Evolutionary conservation across 2,113 vertebrate species (phyloP).

Genomic region (Lipophrys pholis): DNA sequence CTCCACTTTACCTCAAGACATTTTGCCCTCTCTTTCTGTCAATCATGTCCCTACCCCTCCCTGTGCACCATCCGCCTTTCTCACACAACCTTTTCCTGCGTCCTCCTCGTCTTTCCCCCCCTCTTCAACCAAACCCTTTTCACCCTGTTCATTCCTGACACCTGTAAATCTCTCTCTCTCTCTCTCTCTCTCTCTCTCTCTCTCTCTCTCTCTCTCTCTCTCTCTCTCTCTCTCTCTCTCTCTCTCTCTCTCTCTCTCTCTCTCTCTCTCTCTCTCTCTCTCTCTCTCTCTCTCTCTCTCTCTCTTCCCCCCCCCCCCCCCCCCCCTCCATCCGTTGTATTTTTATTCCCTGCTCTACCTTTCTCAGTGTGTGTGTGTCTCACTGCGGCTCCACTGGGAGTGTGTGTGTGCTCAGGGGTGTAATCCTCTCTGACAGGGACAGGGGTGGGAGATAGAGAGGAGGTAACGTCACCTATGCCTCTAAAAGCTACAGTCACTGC

Average conservation of each 20-base stretch:
- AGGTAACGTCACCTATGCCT: conserved; percentile 52
- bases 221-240: conserved; percentile 6
- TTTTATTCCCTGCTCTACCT: conserved; percentile 18
- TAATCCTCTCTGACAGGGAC: conserved; percentile 83
- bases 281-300: conserved; percentile 6
- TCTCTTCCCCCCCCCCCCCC: no score
- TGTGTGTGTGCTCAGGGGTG: conserved; percentile 77
- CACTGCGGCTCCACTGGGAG: conserved; percentile 61
- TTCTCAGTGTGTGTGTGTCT: conserved; percentile 39
- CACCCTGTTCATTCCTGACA: conserved; percentile 22
- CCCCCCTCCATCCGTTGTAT: no score
- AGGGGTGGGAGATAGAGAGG: conserved; percentile 59
- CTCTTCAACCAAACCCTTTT: conserved; percentile 14
- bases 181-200: conserved; percentile 6
- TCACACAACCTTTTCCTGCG: conserved; percentile 15
- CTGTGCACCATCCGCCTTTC: conserved; percentile 34
- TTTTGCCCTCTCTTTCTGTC: conserved; percentile 58
- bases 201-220: conserved; percentile 7
- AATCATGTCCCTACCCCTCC: conserved; percentile 46
- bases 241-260: conserved; percentile 11
- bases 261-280: neutral
- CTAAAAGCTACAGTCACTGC: conserved; percentile 52
- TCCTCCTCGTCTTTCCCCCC: conserved; percentile 36
- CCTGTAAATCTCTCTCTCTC: conserved; percentile 14
- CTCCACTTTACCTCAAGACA: conserved; percentile 41